Base-by-base conservation (phyloP, 37 sponge, comb jelly and placozoan genomes). In the Ephydatia muelleri region DNA sequence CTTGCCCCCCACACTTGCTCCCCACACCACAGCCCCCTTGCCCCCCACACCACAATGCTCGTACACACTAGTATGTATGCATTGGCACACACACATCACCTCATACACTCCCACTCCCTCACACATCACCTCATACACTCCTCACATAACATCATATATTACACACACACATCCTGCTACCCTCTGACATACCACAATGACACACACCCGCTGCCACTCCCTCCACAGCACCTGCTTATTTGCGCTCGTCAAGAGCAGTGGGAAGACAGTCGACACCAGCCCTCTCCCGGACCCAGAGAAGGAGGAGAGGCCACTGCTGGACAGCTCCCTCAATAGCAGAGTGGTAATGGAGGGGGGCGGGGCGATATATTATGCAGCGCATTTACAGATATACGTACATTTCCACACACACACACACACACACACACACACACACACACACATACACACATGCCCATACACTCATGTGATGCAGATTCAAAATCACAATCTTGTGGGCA, bases 221-320 rank as follows among this genome's bases (percentile, higher is more conserved):
- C 37, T 76, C 23, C 28, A 16, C 57, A 57, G 57, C 16, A 57
- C 57, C 1, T 57, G 57, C 16, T 57, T 29, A 19, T 49, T 91
- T 67, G 87, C 87, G 3, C 87, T 91, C 79, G 91, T 91, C 22
- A 91, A 86, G 82, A 86, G 84, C 27, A 83, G 82, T 28, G 87
- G 87, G 27, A 91, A 91, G 69, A 71, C 31, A 77, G 77, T 31
- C 35, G 9, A 36, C 33, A 19, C 14, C 49, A 26, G 25, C 39
- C 57, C 57, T 11, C 57, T 57, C 57, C 57, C 19, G 19, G 0
- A 19, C 29, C 79, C 37, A 27, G 65, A 32, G 31, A 0, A 14
- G 1, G 86, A 85, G 72, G 43, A 32, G 25, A 31, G 57, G 2
- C 47, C 65, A 33, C 79, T 85, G 27, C 49, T 85, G 12, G 31